Percentiles rank a stretch among this genome's conserved stretches.
Conservation (phyloP, 2,113 vertebrate genomes). For the Candoia aspera region DNA sequence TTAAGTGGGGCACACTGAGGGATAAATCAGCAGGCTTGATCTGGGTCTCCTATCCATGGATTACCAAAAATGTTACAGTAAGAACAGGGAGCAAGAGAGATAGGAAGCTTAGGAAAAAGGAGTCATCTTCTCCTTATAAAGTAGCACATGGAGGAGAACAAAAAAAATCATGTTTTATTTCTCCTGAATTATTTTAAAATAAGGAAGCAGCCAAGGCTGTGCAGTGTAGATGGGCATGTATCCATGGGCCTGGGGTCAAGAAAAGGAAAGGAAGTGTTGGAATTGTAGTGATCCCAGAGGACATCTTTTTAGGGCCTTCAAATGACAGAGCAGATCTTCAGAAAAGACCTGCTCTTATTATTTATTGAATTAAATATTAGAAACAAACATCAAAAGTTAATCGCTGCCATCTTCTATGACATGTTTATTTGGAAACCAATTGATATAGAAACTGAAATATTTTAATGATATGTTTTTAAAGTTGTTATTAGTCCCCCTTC, state of each 20-base stretch:
- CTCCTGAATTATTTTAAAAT: not conserved
- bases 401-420: constrained; percentile 45
- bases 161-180: not conserved
- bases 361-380: constrained; percentile 64
- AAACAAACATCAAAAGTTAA: constrained; percentile 54
- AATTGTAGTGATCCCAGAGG: not conserved
- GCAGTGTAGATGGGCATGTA: not conserved
- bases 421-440: constrained; percentile 53
- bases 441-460: constrained; percentile 44
- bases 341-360: constrained; percentile 7
- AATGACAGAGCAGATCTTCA: not conserved
- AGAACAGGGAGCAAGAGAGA: not conserved
- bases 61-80: not conserved
- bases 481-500: constrained; percentile 28
- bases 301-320: not conserved
- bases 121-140: not conserved
- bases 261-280: not conserved
- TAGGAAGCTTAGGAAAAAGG: not conserved
- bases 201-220: not conserved
- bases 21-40: not conserved
- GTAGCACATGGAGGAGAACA: not conserved
- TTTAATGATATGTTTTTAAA: constrained; percentile 54
- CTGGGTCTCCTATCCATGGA: not conserved
- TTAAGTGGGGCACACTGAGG: not conserved
- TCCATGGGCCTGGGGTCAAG: not conserved